phyloP scores from a whole-genome alignment of 2,797 vertebrate genomes.

The Pelochelys cantorii region DNA sequence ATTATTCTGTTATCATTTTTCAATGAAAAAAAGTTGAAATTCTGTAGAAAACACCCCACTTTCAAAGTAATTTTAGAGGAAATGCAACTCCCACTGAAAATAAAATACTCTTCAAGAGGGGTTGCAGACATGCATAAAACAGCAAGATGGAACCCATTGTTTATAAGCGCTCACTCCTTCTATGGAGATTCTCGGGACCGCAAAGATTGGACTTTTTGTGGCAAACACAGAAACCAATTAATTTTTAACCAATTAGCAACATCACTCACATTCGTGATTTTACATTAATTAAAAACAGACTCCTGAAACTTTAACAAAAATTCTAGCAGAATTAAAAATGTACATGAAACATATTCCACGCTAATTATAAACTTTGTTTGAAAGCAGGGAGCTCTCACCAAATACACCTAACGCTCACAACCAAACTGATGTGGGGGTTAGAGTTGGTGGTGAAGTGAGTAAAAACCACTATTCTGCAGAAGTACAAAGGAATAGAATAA shows the following conservation, averaged over 20 bases:
- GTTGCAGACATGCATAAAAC: background rate
- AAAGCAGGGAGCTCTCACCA: background rate
- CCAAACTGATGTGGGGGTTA: background rate
- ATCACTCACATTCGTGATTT: background rate
- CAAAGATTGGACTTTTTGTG: background rate
- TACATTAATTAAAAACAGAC: background rate
- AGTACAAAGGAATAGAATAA: background rate
- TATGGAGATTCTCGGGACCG: fast-evolving
- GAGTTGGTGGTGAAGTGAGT: background rate
- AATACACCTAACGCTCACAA: background rate
- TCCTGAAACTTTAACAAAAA: background rate
- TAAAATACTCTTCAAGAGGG: background rate
- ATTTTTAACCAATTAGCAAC: background rate
- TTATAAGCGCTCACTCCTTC: background rate
- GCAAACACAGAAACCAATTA: background rate
- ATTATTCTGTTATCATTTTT: background rate
- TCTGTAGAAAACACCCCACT: fast-evolving
- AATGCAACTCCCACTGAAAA: background rate
- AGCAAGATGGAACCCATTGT: background rate
- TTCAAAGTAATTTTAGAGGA: background rate
- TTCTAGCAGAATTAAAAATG: background rate
- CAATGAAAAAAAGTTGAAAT: background rate
- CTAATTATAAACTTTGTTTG: background rate
- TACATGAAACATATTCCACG: background rate
- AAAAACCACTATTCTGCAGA: background rate